Conservation (phyloP, 2,797 vertebrate species). For the Bovichtus variegatus region DNA sequence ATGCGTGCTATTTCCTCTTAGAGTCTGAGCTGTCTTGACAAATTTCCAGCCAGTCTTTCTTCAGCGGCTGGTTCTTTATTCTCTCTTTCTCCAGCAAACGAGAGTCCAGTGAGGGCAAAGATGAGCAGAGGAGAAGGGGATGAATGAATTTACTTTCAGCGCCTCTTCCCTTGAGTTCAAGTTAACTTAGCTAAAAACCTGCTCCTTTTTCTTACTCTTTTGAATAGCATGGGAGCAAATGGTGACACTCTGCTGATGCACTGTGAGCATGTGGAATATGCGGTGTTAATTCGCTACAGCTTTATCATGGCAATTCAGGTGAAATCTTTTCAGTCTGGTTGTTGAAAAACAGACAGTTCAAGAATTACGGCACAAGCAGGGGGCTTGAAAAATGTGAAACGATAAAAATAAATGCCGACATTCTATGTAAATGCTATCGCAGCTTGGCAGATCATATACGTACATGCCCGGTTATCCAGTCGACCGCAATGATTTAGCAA, state of each 20-base stretch:
- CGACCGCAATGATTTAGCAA: constrained; percentile 12
- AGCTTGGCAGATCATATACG: constrained; percentile 29
- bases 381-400: background rate
- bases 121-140: constrained; percentile 19
- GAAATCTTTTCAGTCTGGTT: constrained; percentile 24
- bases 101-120: constrained; percentile 20
- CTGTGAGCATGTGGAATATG: background rate
- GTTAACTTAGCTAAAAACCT: background rate
- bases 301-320: constrained; percentile 6
- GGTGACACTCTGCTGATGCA: constrained; percentile 4
- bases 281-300: background rate
- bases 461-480: constrained; percentile 8
- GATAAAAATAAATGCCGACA: constrained; percentile 35
- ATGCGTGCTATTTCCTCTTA: constrained; percentile 33
- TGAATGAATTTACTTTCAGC: constrained; percentile 45
- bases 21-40: constrained; percentile 14
- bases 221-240: constrained; percentile 6
- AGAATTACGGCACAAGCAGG: background rate
- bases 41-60: background rate
- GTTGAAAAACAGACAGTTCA: constrained; percentile 9
- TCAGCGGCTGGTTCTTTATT: background rate
- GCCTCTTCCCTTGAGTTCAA: constrained; percentile 30
- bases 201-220: constrained; percentile 18
- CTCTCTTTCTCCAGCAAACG: background rate
- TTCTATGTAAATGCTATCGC: constrained; percentile 54